phyloP scores from a whole-genome alignment of 2,888 invertebrate species.

The Cylloceria caligata region DNA sequence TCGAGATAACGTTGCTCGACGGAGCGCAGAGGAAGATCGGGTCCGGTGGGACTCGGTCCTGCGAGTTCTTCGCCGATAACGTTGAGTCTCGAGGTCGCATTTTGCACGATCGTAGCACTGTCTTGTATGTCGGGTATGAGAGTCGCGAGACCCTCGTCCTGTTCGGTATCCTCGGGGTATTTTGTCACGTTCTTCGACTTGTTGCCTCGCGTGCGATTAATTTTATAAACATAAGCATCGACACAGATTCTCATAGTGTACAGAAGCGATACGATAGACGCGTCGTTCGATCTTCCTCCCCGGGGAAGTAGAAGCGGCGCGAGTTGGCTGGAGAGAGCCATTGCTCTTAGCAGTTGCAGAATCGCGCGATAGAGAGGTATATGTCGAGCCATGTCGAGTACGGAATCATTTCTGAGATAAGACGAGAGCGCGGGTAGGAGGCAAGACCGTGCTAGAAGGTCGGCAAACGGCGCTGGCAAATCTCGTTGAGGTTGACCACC shows the following conservation, averaged over 20 bases:
- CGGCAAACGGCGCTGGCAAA: conserved; percentile 90
- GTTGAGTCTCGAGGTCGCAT: conserved; percentile 82
- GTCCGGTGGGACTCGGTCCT: conserved; percentile 82
- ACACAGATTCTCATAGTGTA: conserved; percentile 96
- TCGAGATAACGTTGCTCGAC: conserved; percentile 92
- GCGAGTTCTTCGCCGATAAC: conserved; percentile 78
- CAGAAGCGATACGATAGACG: conserved; percentile 91
- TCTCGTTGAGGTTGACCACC: conserved; percentile 86
- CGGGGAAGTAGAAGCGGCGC: conserved; percentile 89
- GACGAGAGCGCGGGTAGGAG: conserved; percentile 95
- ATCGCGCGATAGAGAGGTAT: conserved; percentile 96
- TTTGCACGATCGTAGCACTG: conserved; percentile 86
- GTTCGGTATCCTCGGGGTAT: conserved; percentile 89
- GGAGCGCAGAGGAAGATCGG: conserved; percentile 86
- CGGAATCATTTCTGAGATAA: conserved; percentile 97
- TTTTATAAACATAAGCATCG: conserved; percentile 95
- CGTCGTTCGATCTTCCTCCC: conserved; percentile 83
- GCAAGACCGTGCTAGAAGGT: conserved; percentile 92
- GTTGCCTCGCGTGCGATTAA: conserved; percentile 85
- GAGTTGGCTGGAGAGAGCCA: conserved; percentile 88
- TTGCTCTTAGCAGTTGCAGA: conserved; percentile 92
- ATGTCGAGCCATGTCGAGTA: conserved; percentile 98
- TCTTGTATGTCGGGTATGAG: conserved; percentile 96
- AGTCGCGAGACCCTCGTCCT: conserved; percentile 95
- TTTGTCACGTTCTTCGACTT: conserved; percentile 79